A percentile compares a stretch with the other conserved stretches of the same genome.
Conservation (phyloP, 2,888 invertebrate genomes). For the Ectemnius lituratus region DNA sequence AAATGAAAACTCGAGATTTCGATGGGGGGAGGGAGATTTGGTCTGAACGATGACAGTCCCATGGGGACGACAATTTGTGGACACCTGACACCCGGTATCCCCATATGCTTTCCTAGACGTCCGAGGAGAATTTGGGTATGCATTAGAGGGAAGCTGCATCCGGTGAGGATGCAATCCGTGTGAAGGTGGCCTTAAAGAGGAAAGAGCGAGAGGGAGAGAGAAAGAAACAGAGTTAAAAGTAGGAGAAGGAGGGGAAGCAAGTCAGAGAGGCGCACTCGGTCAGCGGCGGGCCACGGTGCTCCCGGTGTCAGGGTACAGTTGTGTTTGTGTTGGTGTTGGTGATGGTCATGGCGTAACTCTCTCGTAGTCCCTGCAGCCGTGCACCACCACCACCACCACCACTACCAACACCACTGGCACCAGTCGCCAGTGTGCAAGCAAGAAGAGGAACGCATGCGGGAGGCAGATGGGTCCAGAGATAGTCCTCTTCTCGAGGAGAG, state of each 20-base stretch:
- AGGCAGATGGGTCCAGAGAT: conserved; percentile 69
- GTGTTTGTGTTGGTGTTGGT: conserved; percentile 16
- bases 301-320: conserved; percentile 1
- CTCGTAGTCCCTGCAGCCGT: conserved; percentile 22
- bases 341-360: conserved; percentile 22
- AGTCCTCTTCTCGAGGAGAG: conserved; percentile 58
- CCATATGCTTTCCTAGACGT: not conserved
- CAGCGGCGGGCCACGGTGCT: not conserved
- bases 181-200: conserved; percentile 6
- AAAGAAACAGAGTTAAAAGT: not conserved
- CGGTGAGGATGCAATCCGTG: not conserved
- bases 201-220: not conserved
- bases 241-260: not conserved
- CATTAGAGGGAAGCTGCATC: not conserved
- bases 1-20: not conserved
- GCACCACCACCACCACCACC: too few species aligned
- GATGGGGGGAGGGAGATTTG: not conserved
- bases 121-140: not conserved
- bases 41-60: not conserved
- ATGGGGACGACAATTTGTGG: not conserved
- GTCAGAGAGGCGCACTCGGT: conserved; percentile 12
- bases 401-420: too few species aligned
- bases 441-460: conserved; percentile 28
- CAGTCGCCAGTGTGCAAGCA: not conserved
- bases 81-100: not conserved